These are phyloP conservation scores for Zhuqinia jingwanae DNA, from an alignment of 2,888 invertebrate genomes.

Conservation along the genomic window DNA sequence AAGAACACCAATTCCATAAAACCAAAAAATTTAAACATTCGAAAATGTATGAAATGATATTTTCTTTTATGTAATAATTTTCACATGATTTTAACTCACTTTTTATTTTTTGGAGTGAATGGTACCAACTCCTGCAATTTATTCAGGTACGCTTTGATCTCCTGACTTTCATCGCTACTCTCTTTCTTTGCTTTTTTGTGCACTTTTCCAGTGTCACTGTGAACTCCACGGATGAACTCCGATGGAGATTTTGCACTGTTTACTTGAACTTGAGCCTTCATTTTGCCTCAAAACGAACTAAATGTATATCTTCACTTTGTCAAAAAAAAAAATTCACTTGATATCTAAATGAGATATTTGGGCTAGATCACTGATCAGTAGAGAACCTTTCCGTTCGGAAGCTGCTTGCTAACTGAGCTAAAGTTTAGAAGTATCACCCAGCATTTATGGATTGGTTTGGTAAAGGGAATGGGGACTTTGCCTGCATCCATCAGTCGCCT, in stretches of 20 bases:
- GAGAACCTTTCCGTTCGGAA: neutral
- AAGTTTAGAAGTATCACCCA: neutral
- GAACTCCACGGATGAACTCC: constrained; percentile 47
- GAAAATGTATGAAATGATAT: no score
- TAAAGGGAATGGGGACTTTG: neutral
- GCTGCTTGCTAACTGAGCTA: neutral
- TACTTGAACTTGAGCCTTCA: constrained; percentile 13
- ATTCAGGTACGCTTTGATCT: constrained; percentile 95
- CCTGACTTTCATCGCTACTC: constrained; percentile 88
- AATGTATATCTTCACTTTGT: no score
- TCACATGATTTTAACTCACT: no score
- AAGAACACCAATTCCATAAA: no score
- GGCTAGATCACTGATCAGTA: no score
- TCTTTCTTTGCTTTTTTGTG: constrained; percentile 84
- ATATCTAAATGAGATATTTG: no score
- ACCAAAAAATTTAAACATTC: no score
- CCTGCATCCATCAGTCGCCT: neutral
- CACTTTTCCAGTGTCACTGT: constrained; percentile 81
- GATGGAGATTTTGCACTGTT: constrained; percentile 60
- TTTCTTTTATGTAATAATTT: no score
- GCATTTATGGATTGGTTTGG: no score
- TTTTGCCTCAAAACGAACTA: no score
- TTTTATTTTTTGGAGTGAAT: constrained; percentile 95
- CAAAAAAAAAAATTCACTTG: no score
- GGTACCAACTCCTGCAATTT: constrained; percentile 96